Percentiles rank a stretch among this genome's conserved stretches.
These are phyloP conservation scores for Aldabrachelys gigantea DNA, from an alignment of 2,113 vertebrate species.

Conservation along the genomic window DNA sequence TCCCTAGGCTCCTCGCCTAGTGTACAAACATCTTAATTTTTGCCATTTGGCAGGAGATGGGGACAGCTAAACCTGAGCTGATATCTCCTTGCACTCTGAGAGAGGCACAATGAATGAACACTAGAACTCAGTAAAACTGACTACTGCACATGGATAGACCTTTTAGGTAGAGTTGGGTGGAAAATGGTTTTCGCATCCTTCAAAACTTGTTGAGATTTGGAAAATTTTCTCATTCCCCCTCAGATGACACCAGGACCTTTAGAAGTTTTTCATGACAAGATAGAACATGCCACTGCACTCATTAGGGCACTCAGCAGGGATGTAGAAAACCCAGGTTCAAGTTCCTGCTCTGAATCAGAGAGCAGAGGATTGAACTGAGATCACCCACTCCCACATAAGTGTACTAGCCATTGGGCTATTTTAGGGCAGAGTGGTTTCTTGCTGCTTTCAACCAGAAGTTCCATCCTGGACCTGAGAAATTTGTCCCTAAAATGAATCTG, in stretches of 20 bases:
- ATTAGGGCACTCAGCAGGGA: neutral
- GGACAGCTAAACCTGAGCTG: neutral
- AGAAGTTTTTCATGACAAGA: neutral
- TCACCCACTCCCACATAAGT: neutral
- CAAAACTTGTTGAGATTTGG: neutral
- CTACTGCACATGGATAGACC: neutral
- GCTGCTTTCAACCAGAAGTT: neutral
- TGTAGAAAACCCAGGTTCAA: neutral
- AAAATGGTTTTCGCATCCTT: neutral
- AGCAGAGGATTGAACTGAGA: neutral
- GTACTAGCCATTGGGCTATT: neutral
- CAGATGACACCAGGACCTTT: neutral
- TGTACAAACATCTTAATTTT: no score
- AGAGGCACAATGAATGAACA: neutral
- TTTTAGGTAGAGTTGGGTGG: neutral
- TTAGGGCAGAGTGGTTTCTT: neutral
- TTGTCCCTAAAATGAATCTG: neutral
- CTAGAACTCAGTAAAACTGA: neutral
- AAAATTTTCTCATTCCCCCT: neutral
- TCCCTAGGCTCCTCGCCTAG: no score
- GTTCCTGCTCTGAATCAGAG: neutral
- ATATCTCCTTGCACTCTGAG: neutral
- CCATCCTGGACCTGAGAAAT: neutral
- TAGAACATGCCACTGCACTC: neutral
- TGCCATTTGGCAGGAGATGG: neutral